phyloP scores from a whole-genome alignment of 35 echinoderm and acorn worm species.

The Diadema setosum region DNA sequence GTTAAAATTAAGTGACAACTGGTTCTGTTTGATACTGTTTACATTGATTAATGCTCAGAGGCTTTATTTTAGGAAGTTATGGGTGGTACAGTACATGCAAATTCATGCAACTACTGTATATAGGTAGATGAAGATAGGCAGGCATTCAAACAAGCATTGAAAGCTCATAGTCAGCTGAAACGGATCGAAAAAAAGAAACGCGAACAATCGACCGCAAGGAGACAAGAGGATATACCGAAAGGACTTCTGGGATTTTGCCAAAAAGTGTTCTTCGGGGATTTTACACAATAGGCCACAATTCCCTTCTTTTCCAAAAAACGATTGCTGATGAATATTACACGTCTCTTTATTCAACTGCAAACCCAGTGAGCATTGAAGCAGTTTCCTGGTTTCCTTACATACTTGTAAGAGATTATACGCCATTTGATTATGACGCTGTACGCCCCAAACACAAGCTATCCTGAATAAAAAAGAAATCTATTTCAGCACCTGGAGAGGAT shows the following conservation, averaged over 20 bases:
- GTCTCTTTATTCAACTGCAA: neutral
- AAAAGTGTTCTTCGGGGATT: neutral
- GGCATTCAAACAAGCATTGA: constrained; percentile 10
- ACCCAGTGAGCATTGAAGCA: neutral
- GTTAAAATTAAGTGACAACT: too few relatives aligned
- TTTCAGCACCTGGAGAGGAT: too few relatives aligned
- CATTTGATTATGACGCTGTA: constrained; percentile 18
- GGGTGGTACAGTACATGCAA: too few relatives aligned
- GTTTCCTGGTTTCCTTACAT: constrained; percentile 16
- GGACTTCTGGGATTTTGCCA: constrained; percentile 44
- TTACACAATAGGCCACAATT: neutral
- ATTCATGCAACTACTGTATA: too few relatives aligned
- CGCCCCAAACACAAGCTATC: constrained; percentile 14
- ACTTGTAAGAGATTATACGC: neutral
- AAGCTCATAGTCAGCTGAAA: constrained; percentile 28
- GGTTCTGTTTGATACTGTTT: too few relatives aligned
- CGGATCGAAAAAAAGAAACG: neutral
- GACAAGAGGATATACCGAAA: neutral
- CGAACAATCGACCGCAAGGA: neutral
- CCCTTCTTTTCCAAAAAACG: neutral
- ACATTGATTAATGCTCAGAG: too few relatives aligned
- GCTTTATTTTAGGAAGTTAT: too few relatives aligned
- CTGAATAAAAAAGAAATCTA: neutral
- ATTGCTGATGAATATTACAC: neutral
- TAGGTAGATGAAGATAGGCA: neutral